Evolutionary conservation across 2,888 invertebrate genomes (phyloP).

Genomic region (Furcula furcula): DNA sequence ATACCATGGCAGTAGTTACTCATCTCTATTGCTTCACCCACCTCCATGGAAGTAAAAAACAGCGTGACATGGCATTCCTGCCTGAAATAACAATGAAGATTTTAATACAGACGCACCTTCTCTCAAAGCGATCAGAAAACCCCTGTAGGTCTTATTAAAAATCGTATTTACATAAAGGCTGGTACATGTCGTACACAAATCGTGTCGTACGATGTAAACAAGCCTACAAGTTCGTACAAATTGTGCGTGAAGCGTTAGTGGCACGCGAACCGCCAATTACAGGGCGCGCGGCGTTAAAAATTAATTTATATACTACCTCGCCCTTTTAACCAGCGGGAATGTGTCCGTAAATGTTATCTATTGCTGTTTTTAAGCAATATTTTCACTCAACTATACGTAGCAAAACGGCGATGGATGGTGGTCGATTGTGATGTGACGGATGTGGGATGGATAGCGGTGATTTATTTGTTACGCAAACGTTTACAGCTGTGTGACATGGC

Average conservation of each 20-base stretch:
- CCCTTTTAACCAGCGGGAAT: conserved; percentile 34
- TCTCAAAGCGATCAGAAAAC: too few relatives aligned
- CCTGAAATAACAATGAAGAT: too few relatives aligned
- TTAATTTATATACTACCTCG: conserved; percentile 53
- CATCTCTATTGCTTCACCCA: too few relatives aligned
- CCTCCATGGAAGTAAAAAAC: too few relatives aligned
- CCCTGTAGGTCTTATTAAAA: too few relatives aligned
- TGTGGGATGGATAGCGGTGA: conserved; percentile 23
- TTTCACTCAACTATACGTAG: conserved; percentile 25
- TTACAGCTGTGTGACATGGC: conserved; percentile 10
- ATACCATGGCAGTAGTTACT: too few relatives aligned
- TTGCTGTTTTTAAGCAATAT: conserved; percentile 21
- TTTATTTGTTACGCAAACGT: conserved; percentile 17
- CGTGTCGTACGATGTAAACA: neutral
- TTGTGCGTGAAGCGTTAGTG: conserved; percentile 52
- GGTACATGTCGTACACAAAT: too few relatives aligned
- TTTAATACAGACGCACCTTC: too few relatives aligned
- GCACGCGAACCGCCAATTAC: conserved; percentile 69
- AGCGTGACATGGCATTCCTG: too few relatives aligned
- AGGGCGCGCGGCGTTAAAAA: conserved; percentile 61
- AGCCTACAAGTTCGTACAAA: conserved; percentile 27
- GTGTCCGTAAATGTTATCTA: conserved; percentile 25
- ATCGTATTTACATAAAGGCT: too few relatives aligned
- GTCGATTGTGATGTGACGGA: conserved; percentile 28
- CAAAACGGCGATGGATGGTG: conserved; percentile 31